A percentile compares a stretch with the other conserved stretches of the same genome.
These are phyloP conservation scores for Amphiprion ocellaris DNA, from an alignment of 2,113 vertebrate species.

Conservation along the genomic window DNA sequence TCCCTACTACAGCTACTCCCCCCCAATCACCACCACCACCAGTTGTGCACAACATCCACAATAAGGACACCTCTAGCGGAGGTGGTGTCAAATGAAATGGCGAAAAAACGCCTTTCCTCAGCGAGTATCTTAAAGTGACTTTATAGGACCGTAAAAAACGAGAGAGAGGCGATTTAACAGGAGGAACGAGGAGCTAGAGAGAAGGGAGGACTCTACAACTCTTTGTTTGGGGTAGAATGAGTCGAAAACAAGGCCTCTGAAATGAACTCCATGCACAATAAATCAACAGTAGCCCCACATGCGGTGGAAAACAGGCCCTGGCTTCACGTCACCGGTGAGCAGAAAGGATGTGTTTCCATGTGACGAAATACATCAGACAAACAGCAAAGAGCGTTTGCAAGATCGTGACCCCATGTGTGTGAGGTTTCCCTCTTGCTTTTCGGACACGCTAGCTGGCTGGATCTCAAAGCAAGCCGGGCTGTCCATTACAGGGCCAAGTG, in stretches of 20 bases:
- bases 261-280: slow-evolving; percentile 51
- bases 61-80: slow-evolving; percentile 40
- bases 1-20: slow-evolving; percentile 5
- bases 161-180: slow-evolving; percentile 74
- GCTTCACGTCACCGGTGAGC: background rate
- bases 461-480: slow-evolving; percentile 39
- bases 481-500: slow-evolving; percentile 55
- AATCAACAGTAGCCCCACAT: slow-evolving; percentile 44
- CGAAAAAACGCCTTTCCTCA: slow-evolving; percentile 47
- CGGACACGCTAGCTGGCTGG: slow-evolving; percentile 60
- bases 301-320: background rate
- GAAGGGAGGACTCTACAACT: slow-evolving; percentile 15
- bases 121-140: slow-evolving; percentile 79
- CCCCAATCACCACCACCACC: background rate
- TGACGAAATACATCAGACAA: background rate
- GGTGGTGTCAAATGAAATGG: slow-evolving; percentile 52
- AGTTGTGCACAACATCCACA: slow-evolving; percentile 36
- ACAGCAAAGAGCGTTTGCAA: background rate
- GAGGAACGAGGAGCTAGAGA: slow-evolving; percentile 65
- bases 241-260: slow-evolving; percentile 56
- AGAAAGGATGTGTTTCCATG: background rate
- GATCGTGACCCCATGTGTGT: too few relatives aligned
- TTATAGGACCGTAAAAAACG: slow-evolving; percentile 77
- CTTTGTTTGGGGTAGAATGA: slow-evolving; percentile 62
- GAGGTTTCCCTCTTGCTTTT: background rate